Conservation (phyloP, 2,113 vertebrate species). For the Odocoileus virginianus region DNA sequence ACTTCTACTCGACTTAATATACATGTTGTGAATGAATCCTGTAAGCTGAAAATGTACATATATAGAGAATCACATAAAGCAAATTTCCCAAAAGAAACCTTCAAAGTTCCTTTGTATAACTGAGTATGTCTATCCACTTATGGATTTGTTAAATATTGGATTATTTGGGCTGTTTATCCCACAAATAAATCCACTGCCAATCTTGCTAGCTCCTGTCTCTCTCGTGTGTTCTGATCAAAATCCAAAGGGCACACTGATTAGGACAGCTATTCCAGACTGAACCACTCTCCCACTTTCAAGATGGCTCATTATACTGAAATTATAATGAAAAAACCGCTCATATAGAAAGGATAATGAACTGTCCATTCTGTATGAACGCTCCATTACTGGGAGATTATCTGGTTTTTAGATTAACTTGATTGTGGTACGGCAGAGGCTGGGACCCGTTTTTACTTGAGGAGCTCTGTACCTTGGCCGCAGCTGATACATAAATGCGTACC, state of each 20-base stretch:
- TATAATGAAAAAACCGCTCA: background rate
- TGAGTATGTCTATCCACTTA: background rate
- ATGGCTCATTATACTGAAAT: background rate
- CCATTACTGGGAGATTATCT: background rate
- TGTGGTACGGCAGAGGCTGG: background rate
- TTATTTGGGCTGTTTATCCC: background rate
- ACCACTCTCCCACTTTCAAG: background rate
- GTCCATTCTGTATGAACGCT: background rate
- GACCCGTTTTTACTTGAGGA: background rate
- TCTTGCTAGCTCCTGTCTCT: constrained; percentile 12
- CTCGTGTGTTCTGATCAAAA: background rate
- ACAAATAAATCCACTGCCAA: background rate
- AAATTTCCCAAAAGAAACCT: background rate
- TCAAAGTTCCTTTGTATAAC: background rate
- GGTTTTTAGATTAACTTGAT: background rate
- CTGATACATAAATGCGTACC: background rate
- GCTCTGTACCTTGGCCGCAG: background rate
- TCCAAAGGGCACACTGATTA: background rate
- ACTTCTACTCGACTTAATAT: background rate
- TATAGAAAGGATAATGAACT: background rate
- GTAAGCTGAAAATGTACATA: background rate
- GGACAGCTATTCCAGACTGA: background rate
- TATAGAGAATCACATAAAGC: background rate
- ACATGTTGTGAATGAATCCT: background rate
- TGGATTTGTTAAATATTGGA: background rate